A percentile compares a stretch with the other conserved stretches of the same genome.
Conservation (phyloP, 2,888 invertebrate species). For the Byasa hedistus region DNA sequence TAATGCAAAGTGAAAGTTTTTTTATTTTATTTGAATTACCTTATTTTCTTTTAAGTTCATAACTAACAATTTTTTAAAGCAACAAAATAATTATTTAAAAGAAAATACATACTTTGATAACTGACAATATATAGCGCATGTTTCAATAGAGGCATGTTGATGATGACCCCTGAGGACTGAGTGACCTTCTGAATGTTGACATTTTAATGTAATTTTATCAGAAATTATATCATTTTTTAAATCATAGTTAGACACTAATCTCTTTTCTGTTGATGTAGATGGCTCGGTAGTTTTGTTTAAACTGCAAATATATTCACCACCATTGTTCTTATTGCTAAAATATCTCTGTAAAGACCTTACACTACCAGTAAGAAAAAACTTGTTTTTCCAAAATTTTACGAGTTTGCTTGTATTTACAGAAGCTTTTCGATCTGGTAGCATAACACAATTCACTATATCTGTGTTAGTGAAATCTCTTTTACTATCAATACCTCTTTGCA, state of each 20-base stretch:
- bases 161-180: constrained; percentile 71
- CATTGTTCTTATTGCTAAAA: constrained; percentile 62
- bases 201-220: constrained; percentile 57
- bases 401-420: constrained; percentile 66
- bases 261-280: constrained; percentile 57
- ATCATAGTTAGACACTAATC: constrained; percentile 47
- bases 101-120: constrained; percentile 63
- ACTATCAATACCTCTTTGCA: constrained; percentile 68
- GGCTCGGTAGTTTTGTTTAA: constrained; percentile 55
- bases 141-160: constrained; percentile 68
- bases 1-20: too few species aligned
- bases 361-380: constrained; percentile 69
- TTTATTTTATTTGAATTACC: too few species aligned
- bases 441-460: constrained; percentile 67
- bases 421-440: constrained; percentile 64
- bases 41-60: too few species aligned
- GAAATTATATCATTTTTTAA: constrained; percentile 53
- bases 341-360: constrained; percentile 70
- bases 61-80: too few species aligned
- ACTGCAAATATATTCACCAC: constrained; percentile 58
- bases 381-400: constrained; percentile 75
- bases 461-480: constrained; percentile 67
- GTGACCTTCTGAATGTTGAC: constrained; percentile 70
- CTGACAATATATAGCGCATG: constrained; percentile 74
- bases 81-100: not conserved